Evolutionary conservation across 2,797 vertebrate genomes (phyloP).

Genomic region (Serranus cabrilla): DNA sequence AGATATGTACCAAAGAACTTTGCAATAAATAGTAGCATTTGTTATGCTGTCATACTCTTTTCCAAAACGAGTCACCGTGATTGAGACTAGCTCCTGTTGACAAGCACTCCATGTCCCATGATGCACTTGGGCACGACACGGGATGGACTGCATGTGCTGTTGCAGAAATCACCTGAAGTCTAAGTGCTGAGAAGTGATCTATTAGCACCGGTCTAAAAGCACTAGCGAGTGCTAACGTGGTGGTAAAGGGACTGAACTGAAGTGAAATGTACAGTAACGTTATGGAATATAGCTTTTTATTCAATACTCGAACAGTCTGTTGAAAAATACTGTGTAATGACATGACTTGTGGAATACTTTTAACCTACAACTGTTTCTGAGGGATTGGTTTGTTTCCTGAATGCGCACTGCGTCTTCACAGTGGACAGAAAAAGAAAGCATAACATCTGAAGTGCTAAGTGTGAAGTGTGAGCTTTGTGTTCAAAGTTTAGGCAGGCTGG

Average conservation of each 20-base stretch:
- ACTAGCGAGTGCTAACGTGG: conserved; percentile 64
- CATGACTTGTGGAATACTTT: conserved; percentile 47
- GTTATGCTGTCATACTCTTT: conserved; percentile 83
- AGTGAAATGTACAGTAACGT: conserved; percentile 38
- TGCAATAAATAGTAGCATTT: conserved; percentile 45
- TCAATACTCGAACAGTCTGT: conserved; percentile 32
- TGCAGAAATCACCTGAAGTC: conserved; percentile 77
- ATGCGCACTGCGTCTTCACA: conserved; percentile 50
- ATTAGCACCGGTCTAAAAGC: conserved; percentile 82
- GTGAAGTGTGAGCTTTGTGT: conserved; percentile 51
- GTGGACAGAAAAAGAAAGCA: conserved; percentile 28
- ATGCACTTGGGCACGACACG: conserved; percentile 46
- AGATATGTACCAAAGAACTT: conserved; percentile 70
- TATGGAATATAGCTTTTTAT: conserved; percentile 48
- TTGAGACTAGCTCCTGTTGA: conserved; percentile 44
- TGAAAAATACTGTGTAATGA: conserved; percentile 48
- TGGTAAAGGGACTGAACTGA: conserved; percentile 57
- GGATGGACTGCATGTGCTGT: conserved; percentile 45
- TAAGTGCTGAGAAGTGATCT: conserved; percentile 56
- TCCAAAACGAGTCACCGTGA: conserved; percentile 45
- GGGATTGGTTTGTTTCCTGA: conserved; percentile 60
- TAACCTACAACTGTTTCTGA: conserved; percentile 42
- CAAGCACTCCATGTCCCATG: conserved; percentile 36
- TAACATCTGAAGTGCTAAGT: conserved; percentile 47
- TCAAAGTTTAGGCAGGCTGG: conserved; percentile 87